These are phyloP conservation scores for Caenorhabditis remanei DNA, from an alignment of 1,140 invertebrate genomes.

Conservation along the genomic window DNA sequence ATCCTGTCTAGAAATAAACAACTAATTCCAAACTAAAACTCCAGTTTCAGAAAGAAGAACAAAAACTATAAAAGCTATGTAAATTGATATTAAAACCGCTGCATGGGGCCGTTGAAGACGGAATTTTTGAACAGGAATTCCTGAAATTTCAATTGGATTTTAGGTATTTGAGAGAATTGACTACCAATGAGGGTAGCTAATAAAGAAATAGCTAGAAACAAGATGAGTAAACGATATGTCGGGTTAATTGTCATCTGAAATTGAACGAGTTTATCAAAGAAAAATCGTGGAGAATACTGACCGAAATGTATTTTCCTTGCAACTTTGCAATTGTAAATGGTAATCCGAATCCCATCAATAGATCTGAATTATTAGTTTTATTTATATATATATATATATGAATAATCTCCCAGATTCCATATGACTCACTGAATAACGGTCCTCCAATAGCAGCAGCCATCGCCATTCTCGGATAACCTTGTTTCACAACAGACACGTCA, in stretches of 20 bases:
- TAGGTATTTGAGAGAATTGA: slow-evolving; percentile 61
- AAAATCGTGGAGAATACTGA: slow-evolving; percentile 32
- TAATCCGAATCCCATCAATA: slow-evolving; percentile 81
- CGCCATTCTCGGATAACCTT: slow-evolving; percentile 83
- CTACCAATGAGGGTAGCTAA: slow-evolving; percentile 78
- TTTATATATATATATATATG: too few relatives aligned
- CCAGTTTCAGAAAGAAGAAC: slow-evolving; percentile 78
- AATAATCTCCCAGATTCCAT: not conserved
- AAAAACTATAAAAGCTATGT: slow-evolving; percentile 79
- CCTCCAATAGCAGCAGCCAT: slow-evolving; percentile 84
- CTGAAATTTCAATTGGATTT: slow-evolving; percentile 78
- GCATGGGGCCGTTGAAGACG: slow-evolving; percentile 78
- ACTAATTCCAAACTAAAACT: slow-evolving; percentile 60
- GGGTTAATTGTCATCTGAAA: slow-evolving; percentile 41
- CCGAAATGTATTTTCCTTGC: slow-evolving; percentile 76
- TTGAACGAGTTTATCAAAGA: not conserved
- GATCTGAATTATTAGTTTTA: slow-evolving; percentile 78
- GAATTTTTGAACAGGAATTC: slow-evolving; percentile 77
- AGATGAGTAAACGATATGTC: slow-evolving; percentile 55
- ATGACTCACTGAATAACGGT: slow-evolving; percentile 81
- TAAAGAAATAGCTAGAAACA: slow-evolving; percentile 78
- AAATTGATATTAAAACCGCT: slow-evolving; percentile 78
- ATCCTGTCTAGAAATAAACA: not conserved
- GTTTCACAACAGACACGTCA: slow-evolving; percentile 82
- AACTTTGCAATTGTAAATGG: slow-evolving; percentile 80